Base-by-base conservation (phyloP, 1,140 invertebrate genomes). In the Cydia splendana region DNA sequence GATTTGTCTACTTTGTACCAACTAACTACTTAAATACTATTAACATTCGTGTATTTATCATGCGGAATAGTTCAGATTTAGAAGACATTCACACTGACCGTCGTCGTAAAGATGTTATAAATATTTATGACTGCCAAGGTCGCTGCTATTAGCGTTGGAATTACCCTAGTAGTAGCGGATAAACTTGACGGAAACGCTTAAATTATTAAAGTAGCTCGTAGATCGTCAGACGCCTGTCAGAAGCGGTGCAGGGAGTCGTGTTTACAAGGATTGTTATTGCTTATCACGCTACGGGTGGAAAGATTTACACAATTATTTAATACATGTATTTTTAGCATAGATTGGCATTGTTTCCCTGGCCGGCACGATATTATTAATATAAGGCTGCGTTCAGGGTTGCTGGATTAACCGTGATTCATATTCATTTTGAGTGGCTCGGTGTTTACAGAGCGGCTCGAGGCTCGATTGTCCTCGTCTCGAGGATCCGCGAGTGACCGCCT, bases 11-110 rank as follows among this genome's bases (percentile, higher is more conserved):
- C 42, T 65, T 75, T 67, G 62, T 76, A 62, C 2, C 7, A 18
- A 57, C 53, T 57, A 18, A 18, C 12, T 48, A 48, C 45, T 42
- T 18, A 53, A 53, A 62, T 12, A 62, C 10, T n/a, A 62, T 10
- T 15, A 71, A 71, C 13, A 13, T 34, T 71, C 9, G n/a, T 7
- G 2, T 42, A 42, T 71, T 71, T 42, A 38, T 42, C 15, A 71
- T 15, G 34, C 38, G 67, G 67, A 34, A 71, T 38, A 71, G 67
- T 71, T 77, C 80, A 82, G 81, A 84, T 78, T 76, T 84, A 85
- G 82, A 85, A 86, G 83, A 85, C 85, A 84, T 85, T 86, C 83
- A 85, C 85, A 86, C 81, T 86, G 85, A 84, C 83, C 85, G 79
- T 82, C 82, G 82, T 82, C 82, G 82, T 82, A 80, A 83, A 81